These are phyloP conservation scores for Troilus luridus DNA, from an alignment of 2,888 invertebrate genomes.

Conservation along the genomic window DNA sequence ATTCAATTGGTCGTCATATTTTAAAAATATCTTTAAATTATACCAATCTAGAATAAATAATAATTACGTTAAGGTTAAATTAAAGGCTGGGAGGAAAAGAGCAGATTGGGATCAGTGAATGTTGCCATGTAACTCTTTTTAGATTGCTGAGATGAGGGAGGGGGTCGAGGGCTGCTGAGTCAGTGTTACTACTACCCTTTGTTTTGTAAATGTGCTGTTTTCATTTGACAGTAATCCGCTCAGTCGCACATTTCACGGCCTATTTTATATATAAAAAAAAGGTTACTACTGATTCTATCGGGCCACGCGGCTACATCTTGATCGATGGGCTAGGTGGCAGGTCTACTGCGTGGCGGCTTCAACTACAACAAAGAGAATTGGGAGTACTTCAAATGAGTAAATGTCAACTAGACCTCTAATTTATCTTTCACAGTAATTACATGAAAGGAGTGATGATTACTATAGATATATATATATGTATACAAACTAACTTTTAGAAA, in stretches of 20 bases:
- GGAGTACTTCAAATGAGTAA: background rate
- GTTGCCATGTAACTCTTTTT: slow-evolving; percentile 40
- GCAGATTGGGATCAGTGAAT: background rate
- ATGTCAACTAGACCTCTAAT: background rate
- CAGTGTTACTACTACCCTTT: background rate
- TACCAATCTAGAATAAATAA: background rate
- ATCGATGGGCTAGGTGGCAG: slow-evolving; percentile 16
- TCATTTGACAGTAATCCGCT: slow-evolving; percentile 39
- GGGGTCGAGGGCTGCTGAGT: slow-evolving; percentile 15
- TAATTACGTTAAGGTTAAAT: background rate
- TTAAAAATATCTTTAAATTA: too few relatives aligned
- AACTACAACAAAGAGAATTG: background rate
- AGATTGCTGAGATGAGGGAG: background rate
- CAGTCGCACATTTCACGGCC: slow-evolving; percentile 44
- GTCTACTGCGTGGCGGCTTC: background rate
- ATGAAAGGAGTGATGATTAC: background rate
- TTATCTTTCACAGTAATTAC: background rate
- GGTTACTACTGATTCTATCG: slow-evolving; percentile 26
- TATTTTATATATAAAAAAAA: slow-evolving; percentile 26
- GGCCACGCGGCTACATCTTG: slow-evolving; percentile 34
- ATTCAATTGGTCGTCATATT: too few relatives aligned
- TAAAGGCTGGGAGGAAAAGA: background rate
- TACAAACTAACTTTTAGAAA: background rate
- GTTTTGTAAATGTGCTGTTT: slow-evolving; percentile 44
- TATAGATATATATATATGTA: background rate